These are phyloP conservation scores for Drosophila leonis DNA, from an alignment of 2,888 invertebrate species.

Conservation along the genomic window DNA sequence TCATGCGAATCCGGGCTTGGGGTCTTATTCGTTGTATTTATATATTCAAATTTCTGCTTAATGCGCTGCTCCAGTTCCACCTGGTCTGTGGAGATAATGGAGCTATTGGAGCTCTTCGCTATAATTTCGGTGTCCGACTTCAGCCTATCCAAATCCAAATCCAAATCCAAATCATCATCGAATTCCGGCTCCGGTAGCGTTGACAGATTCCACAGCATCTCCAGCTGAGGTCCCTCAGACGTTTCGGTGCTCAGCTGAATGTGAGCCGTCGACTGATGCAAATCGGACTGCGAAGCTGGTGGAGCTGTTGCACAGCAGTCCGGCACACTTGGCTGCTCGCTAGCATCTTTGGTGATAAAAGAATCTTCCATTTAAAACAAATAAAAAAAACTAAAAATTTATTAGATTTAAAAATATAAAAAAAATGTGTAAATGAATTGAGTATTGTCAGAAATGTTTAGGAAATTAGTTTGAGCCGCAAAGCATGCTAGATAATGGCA, in stretches of 20 bases:
- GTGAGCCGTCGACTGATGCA: neutral
- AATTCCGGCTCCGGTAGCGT: neutral
- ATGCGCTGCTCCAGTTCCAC: neutral
- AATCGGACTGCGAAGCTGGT: too few species aligned
- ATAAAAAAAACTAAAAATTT: neutral
- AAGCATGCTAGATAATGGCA: neutral
- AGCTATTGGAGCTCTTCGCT: neutral
- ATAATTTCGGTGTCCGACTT: neutral
- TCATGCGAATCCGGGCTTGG: neutral
- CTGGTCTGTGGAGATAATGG: neutral
- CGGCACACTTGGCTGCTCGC: neutral
- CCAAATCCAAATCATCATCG: neutral
- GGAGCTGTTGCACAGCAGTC: neutral
- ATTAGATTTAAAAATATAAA: neutral
- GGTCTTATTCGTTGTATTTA: neutral
- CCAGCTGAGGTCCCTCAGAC: neutral
- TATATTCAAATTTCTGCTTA: neutral
- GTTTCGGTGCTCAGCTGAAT: neutral
- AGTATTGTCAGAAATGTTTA: neutral
- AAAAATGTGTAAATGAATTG: neutral
- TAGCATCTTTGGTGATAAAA: neutral
- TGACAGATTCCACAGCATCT: neutral
- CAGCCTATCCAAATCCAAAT: too few species aligned
- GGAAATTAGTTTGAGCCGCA: neutral
- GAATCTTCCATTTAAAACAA: conserved; percentile 15